Conservation (phyloP, 2,797 vertebrate genomes). For the Alauda arvensis region DNA sequence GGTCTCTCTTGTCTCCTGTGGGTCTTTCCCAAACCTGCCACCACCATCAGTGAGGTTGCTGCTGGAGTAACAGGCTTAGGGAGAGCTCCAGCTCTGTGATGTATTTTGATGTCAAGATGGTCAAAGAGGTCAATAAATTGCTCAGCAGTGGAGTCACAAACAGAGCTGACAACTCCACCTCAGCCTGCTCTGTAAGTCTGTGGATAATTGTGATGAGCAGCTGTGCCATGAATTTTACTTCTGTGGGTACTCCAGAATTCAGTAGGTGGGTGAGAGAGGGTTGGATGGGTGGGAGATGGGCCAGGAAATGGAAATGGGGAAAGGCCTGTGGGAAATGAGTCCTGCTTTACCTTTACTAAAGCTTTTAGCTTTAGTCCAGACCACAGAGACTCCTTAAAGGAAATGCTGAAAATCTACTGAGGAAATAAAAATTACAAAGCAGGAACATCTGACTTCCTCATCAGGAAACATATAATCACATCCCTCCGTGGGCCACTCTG, state of each 20-base stretch:
- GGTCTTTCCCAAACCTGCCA: background rate
- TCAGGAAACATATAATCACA: background rate
- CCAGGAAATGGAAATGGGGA: background rate
- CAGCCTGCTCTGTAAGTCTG: background rate
- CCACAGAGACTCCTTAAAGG: background rate
- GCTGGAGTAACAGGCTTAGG: background rate
- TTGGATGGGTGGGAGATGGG: background rate
- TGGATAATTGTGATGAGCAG: background rate
- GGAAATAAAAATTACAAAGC: background rate
- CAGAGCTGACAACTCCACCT: background rate
- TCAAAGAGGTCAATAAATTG: background rate
- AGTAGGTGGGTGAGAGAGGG: background rate
- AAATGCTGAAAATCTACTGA: background rate
- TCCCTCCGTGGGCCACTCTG: background rate
- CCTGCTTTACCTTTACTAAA: background rate
- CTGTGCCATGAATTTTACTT: background rate
- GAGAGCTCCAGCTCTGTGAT: fast-evolving
- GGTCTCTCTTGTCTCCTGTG: background rate
- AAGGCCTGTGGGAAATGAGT: background rate
- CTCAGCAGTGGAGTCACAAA: background rate
- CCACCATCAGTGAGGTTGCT: background rate
- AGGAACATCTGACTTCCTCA: constrained; percentile 4
- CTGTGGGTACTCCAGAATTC: background rate
- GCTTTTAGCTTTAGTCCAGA: background rate
- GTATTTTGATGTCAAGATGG: background rate